Evolutionary conservation across 2,797 vertebrate species (phyloP), one percentile per base, ranked within the genome.

Genomic region (Oreortyx pictus): DNA sequence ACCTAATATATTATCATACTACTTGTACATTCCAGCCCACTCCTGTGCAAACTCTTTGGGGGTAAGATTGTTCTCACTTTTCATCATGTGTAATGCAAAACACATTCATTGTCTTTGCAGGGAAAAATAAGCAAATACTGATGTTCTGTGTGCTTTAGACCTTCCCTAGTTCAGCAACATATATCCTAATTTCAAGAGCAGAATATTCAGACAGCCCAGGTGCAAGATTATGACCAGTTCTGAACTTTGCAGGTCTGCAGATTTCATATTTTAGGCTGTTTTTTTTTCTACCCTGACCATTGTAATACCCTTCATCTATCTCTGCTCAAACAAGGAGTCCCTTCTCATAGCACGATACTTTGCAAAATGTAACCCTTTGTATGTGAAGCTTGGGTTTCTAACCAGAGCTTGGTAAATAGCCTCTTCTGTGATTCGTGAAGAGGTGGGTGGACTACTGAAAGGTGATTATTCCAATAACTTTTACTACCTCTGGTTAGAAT

Each of bases 231-330:
- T 20, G 25, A 78, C 50, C 8, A 17, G 33, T 78, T 66, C 43
- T 85, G 62, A 75, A 72, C 33, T 85, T 81, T n/a, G 29, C 24
- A 54, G 54, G 50, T 88, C 56, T 33, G 41, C 68, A 35, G 65
- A 77, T 89, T 86, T 93, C 83, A 67, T 56, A 81, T 44, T 82
- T 93, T 44, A 80, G 82, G n/a, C 27, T 80, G 39, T 33, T 39
- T 80, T 46, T 41, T 43, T 75, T 95, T 82, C 56, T 82, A 16
- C 61, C 49, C 5, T 44, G 59, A 52, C 54, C 15, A 17, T 74
- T 87, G 85, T 80, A 85, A 84, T 79, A 61, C 25, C 61, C 67
- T 92, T 50, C 33, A 57, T 65, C 70, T 74, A 0, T 52, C 65
- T 82, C 46, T 62, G 29, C 19, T 90, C 37, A n/a, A 23, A 68